phyloP scores from a whole-genome alignment of 2,888 invertebrate genomes.

The Andrena camellia region DNA sequence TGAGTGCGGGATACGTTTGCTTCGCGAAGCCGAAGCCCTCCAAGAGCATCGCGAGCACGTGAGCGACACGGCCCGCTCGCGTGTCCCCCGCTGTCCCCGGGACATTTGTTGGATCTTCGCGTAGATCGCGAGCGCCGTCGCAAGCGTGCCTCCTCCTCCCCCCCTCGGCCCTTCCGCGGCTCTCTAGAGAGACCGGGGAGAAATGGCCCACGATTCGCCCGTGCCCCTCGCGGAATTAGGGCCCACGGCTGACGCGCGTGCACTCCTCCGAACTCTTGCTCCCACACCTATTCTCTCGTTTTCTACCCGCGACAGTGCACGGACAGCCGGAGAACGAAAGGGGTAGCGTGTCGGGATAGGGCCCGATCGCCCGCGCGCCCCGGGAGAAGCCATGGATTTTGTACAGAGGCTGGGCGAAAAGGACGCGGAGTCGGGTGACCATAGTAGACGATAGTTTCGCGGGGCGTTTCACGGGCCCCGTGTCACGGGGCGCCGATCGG shows the following conservation, averaged over 20 bases:
- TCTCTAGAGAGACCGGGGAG: not conserved
- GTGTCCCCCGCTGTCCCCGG: conserved; percentile 13
- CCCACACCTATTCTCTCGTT: not conserved
- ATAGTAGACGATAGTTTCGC: no score
- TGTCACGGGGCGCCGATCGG: no score
- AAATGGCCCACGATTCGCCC: not conserved
- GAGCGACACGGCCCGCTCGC: conserved; percentile 60
- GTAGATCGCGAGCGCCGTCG: conserved; percentile 10
- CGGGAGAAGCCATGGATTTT: not conserved
- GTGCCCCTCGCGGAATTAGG: not conserved
- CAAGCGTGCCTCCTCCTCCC: not conserved
- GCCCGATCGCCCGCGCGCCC: not conserved
- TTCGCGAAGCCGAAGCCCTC: conserved; percentile 87
- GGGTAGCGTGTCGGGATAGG: not conserved
- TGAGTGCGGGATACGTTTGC: conserved; percentile 96
- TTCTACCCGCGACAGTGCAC: not conserved
- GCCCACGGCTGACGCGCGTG: not conserved
- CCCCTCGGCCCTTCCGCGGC: not conserved
- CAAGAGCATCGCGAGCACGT: conserved; percentile 81
- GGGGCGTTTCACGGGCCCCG: no score
- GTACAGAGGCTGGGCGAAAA: no score
- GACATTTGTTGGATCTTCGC: not conserved
- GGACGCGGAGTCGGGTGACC: no score
- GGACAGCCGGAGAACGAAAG: not conserved
- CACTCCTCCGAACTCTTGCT: not conserved